Evolutionary conservation across 2,797 vertebrate species (phyloP).

Genomic region (Ctenopoma kingsleyae): DNA sequence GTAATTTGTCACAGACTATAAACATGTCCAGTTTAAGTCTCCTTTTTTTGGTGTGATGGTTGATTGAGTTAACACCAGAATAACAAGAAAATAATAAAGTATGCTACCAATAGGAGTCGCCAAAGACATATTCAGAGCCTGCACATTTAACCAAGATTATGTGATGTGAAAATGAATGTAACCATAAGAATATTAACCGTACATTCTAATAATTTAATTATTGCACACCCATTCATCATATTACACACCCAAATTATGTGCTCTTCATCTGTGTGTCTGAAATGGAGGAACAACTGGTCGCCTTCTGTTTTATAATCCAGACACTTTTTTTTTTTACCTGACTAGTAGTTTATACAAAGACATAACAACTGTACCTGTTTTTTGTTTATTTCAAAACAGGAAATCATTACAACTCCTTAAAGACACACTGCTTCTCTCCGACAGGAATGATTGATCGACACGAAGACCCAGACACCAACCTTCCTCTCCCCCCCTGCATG

Average conservation of each 20-base stretch:
- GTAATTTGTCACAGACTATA: no score
- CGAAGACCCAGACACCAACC: constrained; percentile 54
- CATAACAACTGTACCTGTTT: constrained; percentile 50
- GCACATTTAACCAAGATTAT: no score
- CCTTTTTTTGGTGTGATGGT: no score
- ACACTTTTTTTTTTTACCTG: neutral
- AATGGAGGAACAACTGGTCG: neutral
- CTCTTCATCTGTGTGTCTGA: neutral
- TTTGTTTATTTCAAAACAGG: constrained; percentile 69
- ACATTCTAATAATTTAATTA: neutral
- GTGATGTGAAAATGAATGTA: neutral
- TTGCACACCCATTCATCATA: neutral
- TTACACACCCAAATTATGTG: no score
- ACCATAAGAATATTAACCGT: neutral
- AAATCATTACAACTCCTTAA: constrained; percentile 76
- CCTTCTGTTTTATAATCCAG: neutral
- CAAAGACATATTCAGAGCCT: neutral
- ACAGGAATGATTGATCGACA: constrained; percentile 80
- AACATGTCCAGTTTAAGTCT: no score
- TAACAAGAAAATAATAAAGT: neutral
- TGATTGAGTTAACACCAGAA: no score
- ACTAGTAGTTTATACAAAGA: neutral
- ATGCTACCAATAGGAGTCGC: neutral
- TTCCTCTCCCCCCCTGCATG: constrained; percentile 38
- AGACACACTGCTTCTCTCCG: constrained; percentile 78